Evolutionary conservation across 2,113 vertebrate species (phyloP), one percentile per base, ranked within the genome.

Genomic region (Notothenia rossii): DNA sequence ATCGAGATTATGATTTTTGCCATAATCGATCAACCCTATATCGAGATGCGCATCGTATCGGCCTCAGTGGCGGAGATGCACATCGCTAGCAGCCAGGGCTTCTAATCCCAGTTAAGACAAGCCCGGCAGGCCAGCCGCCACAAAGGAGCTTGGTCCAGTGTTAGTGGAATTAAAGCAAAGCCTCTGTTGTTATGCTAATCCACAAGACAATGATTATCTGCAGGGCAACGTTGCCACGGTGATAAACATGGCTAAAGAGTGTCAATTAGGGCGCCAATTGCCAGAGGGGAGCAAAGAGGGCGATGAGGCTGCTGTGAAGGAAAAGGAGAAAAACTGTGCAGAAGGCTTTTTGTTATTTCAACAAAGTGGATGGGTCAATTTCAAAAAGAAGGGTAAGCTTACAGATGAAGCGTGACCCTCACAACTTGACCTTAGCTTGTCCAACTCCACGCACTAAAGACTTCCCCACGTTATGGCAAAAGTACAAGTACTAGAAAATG

Each of bases 181-280:
- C 91, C 85, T 86, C 86, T 90, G 90, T 91, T 93, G 90, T 93
- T 91, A 90, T 91, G 86, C 82, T 94, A 94, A 95, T 93, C 92
- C 91, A 85, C 75, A 76, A 93, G 85, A 92, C 89, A 90, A 93
- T 89, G 85, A 92, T 93, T 91, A 92, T 94, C 92, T 89, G 79
- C 64, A 48, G 86, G 82, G 89, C 78, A 91, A 87, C 29, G 79
- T 93, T 90, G 85, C 92, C 83, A 75, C 77, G 67, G 89, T 77
- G 90, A 92, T 91, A 91, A 91, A 93, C 89, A 91, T 89, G 86
- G 79, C 86, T 89, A 73, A 84, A 90, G 81, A 89, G 88, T 65
- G 81, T 91, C 88, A 91, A 92, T 94, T 92, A 92, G 82, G 81
- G 62, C 68, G 9, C 58, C 56, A 49, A 88, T 85, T 77, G 75